These are phyloP conservation scores for Ypsolopha scabrella DNA, from an alignment of 2,888 invertebrate genomes.

Conservation along the genomic window DNA sequence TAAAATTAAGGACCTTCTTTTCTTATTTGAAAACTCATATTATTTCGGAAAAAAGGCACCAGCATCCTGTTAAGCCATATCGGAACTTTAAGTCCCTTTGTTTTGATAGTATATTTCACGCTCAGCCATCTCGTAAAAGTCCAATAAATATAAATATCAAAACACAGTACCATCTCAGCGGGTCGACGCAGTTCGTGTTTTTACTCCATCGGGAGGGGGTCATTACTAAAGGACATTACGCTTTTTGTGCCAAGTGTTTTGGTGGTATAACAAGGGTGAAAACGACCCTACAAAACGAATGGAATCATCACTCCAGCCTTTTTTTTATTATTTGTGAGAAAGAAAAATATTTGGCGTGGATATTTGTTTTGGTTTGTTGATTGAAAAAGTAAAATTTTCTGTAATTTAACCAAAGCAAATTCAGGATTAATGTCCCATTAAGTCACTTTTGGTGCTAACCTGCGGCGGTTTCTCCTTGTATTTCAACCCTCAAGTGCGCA, in stretches of 20 bases:
- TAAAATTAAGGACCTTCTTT: too few relatives aligned
- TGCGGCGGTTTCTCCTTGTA: background rate
- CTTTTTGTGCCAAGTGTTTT: slow-evolving; percentile 69
- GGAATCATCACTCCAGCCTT: slow-evolving; percentile 42
- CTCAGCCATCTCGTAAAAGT: background rate
- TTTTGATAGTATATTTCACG: background rate
- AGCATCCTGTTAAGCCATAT: background rate
- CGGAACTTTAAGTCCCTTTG: too few relatives aligned
- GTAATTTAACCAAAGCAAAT: background rate
- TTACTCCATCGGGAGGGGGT: slow-evolving; percentile 50
- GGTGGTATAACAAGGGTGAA: slow-evolving; percentile 66
- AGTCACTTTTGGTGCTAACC: background rate
- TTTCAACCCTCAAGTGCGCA: slow-evolving; percentile 2
- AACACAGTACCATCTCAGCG: slow-evolving; percentile 41
- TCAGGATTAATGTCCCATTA: background rate
- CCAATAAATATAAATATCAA: slow-evolving; percentile 17
- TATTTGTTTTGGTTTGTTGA: background rate
- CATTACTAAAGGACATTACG: slow-evolving; percentile 67
- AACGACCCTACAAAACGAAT: slow-evolving; percentile 65
- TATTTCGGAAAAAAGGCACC: slow-evolving; percentile 1
- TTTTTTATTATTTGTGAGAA: slow-evolving; percentile 46
- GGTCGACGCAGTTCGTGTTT: slow-evolving; percentile 46
- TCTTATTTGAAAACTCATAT: background rate
- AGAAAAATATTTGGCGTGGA: slow-evolving; percentile 23
- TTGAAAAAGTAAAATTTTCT: too few relatives aligned